Percentiles rank a stretch among this genome's conserved stretches.
These are phyloP conservation scores for Limnephilus marmoratus DNA, from an alignment of 2,888 invertebrate species.

Conservation along the genomic window DNA sequence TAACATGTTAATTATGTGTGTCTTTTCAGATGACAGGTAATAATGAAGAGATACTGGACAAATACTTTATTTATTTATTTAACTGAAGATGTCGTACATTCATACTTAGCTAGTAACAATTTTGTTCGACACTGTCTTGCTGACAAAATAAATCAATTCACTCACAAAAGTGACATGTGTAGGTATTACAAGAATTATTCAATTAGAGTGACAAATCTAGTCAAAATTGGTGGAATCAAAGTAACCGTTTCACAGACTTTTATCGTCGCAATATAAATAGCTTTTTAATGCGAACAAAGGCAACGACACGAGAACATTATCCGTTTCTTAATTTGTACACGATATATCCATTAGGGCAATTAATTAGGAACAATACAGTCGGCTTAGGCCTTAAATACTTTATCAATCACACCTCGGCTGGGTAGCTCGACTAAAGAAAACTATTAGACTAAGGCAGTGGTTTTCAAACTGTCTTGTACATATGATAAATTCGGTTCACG, in stretches of 20 bases:
- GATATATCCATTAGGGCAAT: constrained; percentile 43
- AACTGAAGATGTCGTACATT: too few species aligned
- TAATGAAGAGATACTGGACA: too few species aligned
- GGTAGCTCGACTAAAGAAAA: not conserved
- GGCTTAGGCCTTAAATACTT: not conserved
- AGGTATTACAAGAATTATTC: too few species aligned
- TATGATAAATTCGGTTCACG: not conserved
- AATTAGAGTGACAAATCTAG: too few species aligned
- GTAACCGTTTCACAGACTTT: not conserved
- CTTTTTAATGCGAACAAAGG: constrained; percentile 17
- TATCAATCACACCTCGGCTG: not conserved
- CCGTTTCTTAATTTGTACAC: constrained; percentile 30
- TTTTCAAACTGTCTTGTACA: not conserved
- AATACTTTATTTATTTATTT: too few species aligned
- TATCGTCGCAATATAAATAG: constrained; percentile 14
- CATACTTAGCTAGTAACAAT: too few species aligned
- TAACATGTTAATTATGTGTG: too few species aligned
- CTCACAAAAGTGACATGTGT: too few species aligned
- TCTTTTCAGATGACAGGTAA: too few species aligned
- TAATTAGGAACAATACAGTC: constrained; percentile 26
- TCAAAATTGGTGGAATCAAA: not conserved
- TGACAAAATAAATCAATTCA: too few species aligned
- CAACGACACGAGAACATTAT: constrained; percentile 17
- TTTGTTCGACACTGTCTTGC: too few species aligned
- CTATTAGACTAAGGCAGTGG: not conserved